Percentiles rank a stretch among this genome's conserved stretches.
Evolutionary conservation across 2,113 vertebrate genomes (phyloP).

Genomic region (Rhagologus leucostigma): DNA sequence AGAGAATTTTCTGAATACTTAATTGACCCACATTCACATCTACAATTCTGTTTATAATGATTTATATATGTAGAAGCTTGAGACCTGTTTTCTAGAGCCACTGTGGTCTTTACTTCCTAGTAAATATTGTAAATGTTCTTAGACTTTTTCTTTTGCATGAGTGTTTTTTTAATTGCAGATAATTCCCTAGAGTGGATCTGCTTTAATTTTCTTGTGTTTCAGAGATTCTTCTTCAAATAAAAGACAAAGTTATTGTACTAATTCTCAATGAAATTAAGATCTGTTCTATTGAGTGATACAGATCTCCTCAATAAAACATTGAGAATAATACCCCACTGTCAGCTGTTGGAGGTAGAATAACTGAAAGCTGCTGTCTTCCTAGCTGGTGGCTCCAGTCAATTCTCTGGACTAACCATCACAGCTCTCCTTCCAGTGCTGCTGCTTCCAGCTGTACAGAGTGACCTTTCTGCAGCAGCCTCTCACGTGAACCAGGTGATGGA

Average conservation of each 20-base stretch:
- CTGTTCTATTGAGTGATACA: not conserved
- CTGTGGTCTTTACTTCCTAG: not conserved
- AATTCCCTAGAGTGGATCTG: not conserved
- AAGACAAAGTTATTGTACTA: not conserved
- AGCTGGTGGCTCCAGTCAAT: not conserved
- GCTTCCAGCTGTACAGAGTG: not conserved
- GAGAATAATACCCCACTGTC: not conserved
- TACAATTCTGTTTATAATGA: not conserved
- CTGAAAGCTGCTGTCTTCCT: not conserved
- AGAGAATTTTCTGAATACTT: not conserved
- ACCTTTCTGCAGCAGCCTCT: not conserved
- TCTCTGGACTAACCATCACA: not conserved
- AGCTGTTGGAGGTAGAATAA: not conserved
- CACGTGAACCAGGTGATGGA: not conserved
- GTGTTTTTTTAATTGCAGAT: not conserved
- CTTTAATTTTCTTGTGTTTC: not conserved
- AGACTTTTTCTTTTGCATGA: not conserved
- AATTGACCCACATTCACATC: not conserved
- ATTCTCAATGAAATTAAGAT: not conserved
- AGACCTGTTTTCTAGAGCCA: not conserved
- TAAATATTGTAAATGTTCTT: not conserved
- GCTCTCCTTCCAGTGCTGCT: not conserved
- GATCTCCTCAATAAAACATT: not conserved
- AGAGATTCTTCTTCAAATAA: not conserved
- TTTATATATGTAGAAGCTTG: not conserved